Percentiles rank a stretch among this genome's conserved stretches.
These are phyloP conservation scores for Trididemnum nubilum DNA, from an alignment of 23 tunicate species.

Conservation along the genomic window DNA sequence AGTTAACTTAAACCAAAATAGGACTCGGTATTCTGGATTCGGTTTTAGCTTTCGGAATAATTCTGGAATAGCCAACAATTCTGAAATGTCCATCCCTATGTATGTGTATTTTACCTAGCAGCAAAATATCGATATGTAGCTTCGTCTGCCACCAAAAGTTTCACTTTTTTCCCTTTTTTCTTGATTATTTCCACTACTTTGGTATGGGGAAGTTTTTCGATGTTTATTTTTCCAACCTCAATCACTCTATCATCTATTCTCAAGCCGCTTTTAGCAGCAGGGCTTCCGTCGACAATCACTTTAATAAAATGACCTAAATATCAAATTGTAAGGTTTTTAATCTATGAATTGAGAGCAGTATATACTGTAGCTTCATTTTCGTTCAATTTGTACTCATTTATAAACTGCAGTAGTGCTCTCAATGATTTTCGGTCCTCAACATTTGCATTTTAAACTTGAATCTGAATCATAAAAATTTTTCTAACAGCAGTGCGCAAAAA, in stretches of 20 bases:
- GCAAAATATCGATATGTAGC: slow-evolving; percentile 55
- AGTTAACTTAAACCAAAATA: too few relatives aligned
- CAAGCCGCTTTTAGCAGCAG: slow-evolving; percentile 74
- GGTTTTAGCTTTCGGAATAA: too few relatives aligned
- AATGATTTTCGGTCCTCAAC: too few relatives aligned
- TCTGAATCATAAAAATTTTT: too few relatives aligned
- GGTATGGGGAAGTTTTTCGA: slow-evolving; percentile 62
- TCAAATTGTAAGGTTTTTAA: neutral
- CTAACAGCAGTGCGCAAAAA: too few relatives aligned
- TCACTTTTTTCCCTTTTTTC: slow-evolving; percentile 65
- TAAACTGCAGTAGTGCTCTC: too few relatives aligned
- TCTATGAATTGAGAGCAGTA: neutral
- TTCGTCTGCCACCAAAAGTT: slow-evolving; percentile 75
- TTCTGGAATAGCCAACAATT: too few relatives aligned
- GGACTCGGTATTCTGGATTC: too few relatives aligned
- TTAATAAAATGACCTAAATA: slow-evolving; percentile 76
- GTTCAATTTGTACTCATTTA: too few relatives aligned
- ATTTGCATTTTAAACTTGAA: too few relatives aligned
- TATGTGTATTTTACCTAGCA: slow-evolving; percentile 36
- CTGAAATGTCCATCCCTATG: too few relatives aligned
- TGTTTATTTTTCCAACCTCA: slow-evolving; percentile 66
- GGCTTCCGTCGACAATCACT: slow-evolving; percentile 55
- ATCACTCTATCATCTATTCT: slow-evolving; percentile 67
- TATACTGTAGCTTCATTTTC: neutral
- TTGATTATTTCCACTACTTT: slow-evolving; percentile 64